Base-by-base conservation (phyloP, 2,888 invertebrate genomes). In the Pharmacophagus antenor region DNA sequence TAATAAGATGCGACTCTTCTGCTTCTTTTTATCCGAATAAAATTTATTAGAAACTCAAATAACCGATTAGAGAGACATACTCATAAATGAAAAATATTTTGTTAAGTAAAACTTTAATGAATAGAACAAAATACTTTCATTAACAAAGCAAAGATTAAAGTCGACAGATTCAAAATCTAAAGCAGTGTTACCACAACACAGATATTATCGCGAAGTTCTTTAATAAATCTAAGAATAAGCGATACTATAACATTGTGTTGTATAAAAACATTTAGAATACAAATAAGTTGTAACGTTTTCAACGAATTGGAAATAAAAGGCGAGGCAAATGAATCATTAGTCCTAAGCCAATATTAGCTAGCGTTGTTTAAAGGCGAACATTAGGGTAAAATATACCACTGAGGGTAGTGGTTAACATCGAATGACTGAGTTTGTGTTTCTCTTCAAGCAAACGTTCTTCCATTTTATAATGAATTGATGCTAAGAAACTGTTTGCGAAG, bases 381-480 rank as follows among this genome's bases (percentile, higher is more conserved):
- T 73, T 77, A 63, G 72, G 79, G 73, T 77, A 72, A 75, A 76
- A 76, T 76, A 75, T 77, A 63, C 64, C 63, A 65, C 61, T 63
- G 65, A 59, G 67, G 64, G 64, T 58, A 67, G 63, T 56, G 63
- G 64, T 64, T 61, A 63, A 66, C 66, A 51, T 25, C 46, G 46
- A 56, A 56, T 56, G 56, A 56, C 60, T 41, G 56, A 51, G 60
- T 60, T 60, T 60, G 50, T 77, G 74, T 81, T 79, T 76, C 75
- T 69, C 69, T 78, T 76, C 70, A 73, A 78, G 77, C 76, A 76
- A 84, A 80, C 75, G 75, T 82, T 82, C 82, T 85, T 87, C 85
- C 82, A 85, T 85, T 87, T 85, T 85, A 81, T 86, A 88, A 87
- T 87, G 85, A 85, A 84, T 85, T 76, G 76, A 71, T 75, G 70